Evolutionary conservation across 2,888 invertebrate genomes (phyloP).

Genomic region (Ctenicera cuprea): DNA sequence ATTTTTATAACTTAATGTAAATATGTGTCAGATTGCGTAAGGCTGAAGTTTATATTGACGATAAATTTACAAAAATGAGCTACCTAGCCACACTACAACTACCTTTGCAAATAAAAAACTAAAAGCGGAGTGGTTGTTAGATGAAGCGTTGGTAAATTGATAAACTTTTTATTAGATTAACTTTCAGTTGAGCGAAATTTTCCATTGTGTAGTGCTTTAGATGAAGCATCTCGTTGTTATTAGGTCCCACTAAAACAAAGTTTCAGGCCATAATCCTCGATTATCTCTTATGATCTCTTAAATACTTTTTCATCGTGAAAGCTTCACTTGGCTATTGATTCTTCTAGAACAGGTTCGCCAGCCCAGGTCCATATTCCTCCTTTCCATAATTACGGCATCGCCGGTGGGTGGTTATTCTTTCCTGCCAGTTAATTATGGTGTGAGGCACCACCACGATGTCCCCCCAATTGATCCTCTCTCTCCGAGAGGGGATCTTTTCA

Average conservation of each 20-base stretch:
- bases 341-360: conserved; percentile 41
- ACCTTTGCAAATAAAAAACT: too few species aligned
- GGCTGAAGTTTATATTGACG: too few species aligned
- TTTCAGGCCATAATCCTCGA: conserved; percentile 47
- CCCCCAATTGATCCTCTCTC: conserved; percentile 49
- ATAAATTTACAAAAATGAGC: too few species aligned
- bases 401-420: conserved; percentile 52
- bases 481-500: conserved; percentile 53
- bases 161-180: conserved; percentile 41
- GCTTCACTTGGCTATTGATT: conserved; percentile 50
- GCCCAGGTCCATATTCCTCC: conserved; percentile 46
- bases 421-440: conserved; percentile 53
- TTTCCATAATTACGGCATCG: conserved; percentile 50
- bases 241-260: conserved; percentile 46
- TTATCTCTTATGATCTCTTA: conserved; percentile 52
- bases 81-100: too few species aligned
- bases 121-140: conserved; percentile 12
- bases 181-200: conserved; percentile 7
- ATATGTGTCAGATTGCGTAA: too few species aligned
- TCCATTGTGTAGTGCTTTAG: conserved; percentile 18
- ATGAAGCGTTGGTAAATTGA: conserved; percentile 32
- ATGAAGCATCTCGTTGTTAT: conserved; percentile 36
- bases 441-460: conserved; percentile 38
- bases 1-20: too few species aligned
- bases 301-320: conserved; percentile 48